phyloP scores from a whole-genome alignment of 2,888 invertebrate species.

The Ceraclea dissimilis region DNA sequence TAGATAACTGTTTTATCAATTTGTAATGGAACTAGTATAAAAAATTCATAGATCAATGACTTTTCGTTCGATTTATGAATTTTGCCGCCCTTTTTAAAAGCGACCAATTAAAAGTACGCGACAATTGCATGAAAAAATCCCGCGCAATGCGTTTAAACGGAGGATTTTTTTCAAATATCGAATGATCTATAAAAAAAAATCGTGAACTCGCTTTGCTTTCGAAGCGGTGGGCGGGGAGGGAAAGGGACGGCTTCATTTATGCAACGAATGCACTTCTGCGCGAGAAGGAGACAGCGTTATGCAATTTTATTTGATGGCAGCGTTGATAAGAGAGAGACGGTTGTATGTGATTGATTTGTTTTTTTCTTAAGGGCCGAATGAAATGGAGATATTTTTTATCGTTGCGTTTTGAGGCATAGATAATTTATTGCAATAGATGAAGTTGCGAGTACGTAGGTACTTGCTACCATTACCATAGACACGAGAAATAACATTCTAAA shows the following conservation, averaged over 20 bases:
- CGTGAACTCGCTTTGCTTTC: conserved; percentile 15
- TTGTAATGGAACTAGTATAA: no score
- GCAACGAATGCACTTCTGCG: no score
- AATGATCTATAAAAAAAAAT: conserved; percentile 15
- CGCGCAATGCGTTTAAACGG: conserved; percentile 18
- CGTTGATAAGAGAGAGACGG: conserved; percentile 27
- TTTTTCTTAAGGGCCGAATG: not conserved
- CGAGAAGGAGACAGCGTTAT: not conserved
- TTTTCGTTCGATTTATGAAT: no score
- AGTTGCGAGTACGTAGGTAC: no score
- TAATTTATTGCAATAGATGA: not conserved
- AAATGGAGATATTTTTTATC: not conserved
- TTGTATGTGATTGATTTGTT: not conserved
- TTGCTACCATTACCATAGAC: no score
- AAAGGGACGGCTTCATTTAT: conserved; percentile 16
- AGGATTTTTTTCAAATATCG: conserved; percentile 26
- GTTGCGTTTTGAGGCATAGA: not conserved
- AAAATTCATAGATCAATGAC: no score
- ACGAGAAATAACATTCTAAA: no score
- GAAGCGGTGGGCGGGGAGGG: conserved; percentile 24
- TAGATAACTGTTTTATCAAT: no score
- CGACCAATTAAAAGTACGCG: no score
- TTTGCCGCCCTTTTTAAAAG: no score
- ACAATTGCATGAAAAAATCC: conserved; percentile 8
- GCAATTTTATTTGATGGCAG: conserved; percentile 2